Percentiles rank a stretch among this genome's conserved stretches.
Conservation (phyloP, 2,113 vertebrate species). For the Pavo muticus region DNA sequence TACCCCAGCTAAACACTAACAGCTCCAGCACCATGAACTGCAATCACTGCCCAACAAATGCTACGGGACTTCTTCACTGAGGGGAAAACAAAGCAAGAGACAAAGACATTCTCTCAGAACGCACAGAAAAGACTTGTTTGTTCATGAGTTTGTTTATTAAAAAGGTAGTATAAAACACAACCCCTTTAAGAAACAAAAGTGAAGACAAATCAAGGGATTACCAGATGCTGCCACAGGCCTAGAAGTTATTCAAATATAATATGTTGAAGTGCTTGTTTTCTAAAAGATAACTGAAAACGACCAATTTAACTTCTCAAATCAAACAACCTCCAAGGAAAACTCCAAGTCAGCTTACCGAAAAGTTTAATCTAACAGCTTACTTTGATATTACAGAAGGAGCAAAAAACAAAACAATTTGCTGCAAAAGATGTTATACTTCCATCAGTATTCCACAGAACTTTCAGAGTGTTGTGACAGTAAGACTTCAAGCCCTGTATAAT, state of each 20-base stretch:
- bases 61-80: rapidly evolving
- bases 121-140: slow-evolving; percentile 12
- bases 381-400: slow-evolving; percentile 46
- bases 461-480: neutral
- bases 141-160: slow-evolving; percentile 60
- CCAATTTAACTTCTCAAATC: neutral
- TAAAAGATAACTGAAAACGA: neutral
- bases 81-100: neutral
- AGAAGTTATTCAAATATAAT: neutral
- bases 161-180: slow-evolving; percentile 71
- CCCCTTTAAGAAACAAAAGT: slow-evolving; percentile 69
- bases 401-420: neutral
- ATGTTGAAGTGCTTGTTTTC: neutral
- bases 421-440: slow-evolving; percentile 18
- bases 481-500: neutral
- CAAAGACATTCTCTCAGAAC: neutral
- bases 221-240: slow-evolving; percentile 1
- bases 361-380: slow-evolving; percentile 45
- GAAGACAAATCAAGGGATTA: slow-evolving; percentile 33
- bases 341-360: slow-evolving; percentile 4
- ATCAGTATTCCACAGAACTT: slow-evolving; percentile 22
- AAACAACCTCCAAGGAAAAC: slow-evolving; percentile 28
- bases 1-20: neutral
- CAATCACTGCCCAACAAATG: neutral
- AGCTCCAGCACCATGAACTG: rapidly evolving